Evolutionary conservation across 1,140 invertebrate species (phyloP).

Genomic region (Battus philenor): DNA sequence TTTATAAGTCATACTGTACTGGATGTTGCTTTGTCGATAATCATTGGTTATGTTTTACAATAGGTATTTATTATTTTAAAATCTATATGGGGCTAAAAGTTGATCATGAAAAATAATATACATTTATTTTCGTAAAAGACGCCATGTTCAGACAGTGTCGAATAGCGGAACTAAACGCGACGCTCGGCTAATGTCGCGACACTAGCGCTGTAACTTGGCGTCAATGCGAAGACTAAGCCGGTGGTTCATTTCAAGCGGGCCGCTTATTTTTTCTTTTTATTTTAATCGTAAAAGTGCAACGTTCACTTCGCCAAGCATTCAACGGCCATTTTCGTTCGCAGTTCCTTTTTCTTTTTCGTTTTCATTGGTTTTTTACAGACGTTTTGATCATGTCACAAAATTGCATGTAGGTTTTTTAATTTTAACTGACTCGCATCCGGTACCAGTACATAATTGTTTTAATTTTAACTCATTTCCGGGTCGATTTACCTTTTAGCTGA

Average conservation of each 20-base stretch:
- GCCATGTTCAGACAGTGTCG: constrained; percentile 45
- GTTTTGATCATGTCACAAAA: constrained; percentile 63
- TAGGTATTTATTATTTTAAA: too few relatives aligned
- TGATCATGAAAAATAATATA: too few relatives aligned
- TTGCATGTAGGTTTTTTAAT: constrained; percentile 29
- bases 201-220: constrained; percentile 38
- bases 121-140: constrained; percentile 35
- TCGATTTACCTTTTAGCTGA: too few relatives aligned
- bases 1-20: too few relatives aligned
- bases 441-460: too few relatives aligned
- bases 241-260: constrained; percentile 66
- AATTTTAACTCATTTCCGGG: too few relatives aligned
- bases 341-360: constrained; percentile 71
- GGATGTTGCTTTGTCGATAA: too few relatives aligned
- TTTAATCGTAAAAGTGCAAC: constrained; percentile 73
- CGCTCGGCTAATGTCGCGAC: constrained; percentile 23
- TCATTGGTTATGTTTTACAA: too few relatives aligned
- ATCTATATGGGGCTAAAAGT: neutral
- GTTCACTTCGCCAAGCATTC: constrained; percentile 70
- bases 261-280: constrained; percentile 64
- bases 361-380: constrained; percentile 70
- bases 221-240: constrained; percentile 51
- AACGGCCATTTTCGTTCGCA: constrained; percentile 66
- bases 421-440: constrained; percentile 19
- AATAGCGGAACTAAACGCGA: constrained; percentile 55